Percentiles rank a stretch among this genome's conserved stretches.
Conservation (phyloP, 2,113 vertebrate genomes). For the Epinephelus lanceolatus region DNA sequence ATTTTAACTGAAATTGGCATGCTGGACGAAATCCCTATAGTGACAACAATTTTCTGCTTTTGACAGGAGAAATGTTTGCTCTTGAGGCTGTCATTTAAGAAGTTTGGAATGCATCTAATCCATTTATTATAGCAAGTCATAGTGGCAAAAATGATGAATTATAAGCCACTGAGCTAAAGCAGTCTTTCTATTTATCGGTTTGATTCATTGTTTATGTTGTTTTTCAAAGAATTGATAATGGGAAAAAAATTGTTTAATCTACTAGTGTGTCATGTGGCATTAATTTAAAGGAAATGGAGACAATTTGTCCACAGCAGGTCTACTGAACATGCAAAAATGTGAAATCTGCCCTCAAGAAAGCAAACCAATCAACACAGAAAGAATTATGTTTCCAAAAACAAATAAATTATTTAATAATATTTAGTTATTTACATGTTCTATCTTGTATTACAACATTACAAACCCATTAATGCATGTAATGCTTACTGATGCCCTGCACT, state of each 20-base stretch:
- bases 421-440: neutral
- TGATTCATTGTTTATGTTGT: neutral
- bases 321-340: neutral
- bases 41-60: conserved; percentile 1
- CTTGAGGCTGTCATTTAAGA: neutral
- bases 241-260: neutral
- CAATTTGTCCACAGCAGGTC: neutral
- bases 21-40: neutral
- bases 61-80: neutral
- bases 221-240: neutral
- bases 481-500: neutral
- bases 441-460: neutral
- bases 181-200: neutral
- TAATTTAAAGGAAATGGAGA: neutral
- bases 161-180: neutral
- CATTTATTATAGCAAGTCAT: neutral
- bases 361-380: neutral
- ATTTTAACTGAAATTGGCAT: conserved; percentile 40
- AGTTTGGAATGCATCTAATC: neutral
- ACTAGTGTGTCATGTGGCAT: neutral
- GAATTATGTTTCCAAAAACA: neutral
- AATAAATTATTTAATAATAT: neutral
- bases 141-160: neutral
- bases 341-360: neutral
- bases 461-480: too few species aligned